Conservation (phyloP, 2,797 vertebrate species). For the Eremophila alpestris region DNA sequence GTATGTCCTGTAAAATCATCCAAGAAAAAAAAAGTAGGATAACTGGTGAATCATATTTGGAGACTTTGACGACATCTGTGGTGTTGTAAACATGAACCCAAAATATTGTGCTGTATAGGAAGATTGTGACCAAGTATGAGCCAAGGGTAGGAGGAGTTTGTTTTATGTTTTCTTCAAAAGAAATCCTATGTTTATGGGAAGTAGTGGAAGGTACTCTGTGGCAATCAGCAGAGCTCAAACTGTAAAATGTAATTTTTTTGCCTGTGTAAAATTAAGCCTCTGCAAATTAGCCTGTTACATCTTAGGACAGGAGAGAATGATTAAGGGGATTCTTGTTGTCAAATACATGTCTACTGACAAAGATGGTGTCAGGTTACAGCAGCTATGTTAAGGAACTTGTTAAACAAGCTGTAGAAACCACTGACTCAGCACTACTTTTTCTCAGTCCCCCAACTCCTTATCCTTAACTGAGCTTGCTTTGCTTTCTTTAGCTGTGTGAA, state of each 20-base stretch:
- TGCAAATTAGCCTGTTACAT: neutral
- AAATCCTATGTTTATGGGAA: neutral
- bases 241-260: neutral
- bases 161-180: neutral
- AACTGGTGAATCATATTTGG: neutral
- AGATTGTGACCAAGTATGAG: neutral
- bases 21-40: neutral
- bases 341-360: neutral
- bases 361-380: neutral
- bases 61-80: neutral
- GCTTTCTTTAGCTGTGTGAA: neutral
- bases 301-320: neutral
- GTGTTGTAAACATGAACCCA: neutral
- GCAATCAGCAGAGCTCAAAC: neutral
- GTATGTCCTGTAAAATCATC: neutral
- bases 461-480: conserved; percentile 3
- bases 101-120: neutral
- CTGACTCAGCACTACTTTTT: neutral
- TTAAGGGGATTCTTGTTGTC: neutral
- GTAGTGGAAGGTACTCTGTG: neutral
- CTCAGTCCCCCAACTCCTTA: neutral
- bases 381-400: neutral
- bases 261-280: neutral
- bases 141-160: no score
- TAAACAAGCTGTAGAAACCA: neutral